A percentile compares a stretch with the other conserved stretches of the same genome.
Evolutionary conservation across 2,113 vertebrate genomes (phyloP).

Genomic region (Tursiops truncatus): DNA sequence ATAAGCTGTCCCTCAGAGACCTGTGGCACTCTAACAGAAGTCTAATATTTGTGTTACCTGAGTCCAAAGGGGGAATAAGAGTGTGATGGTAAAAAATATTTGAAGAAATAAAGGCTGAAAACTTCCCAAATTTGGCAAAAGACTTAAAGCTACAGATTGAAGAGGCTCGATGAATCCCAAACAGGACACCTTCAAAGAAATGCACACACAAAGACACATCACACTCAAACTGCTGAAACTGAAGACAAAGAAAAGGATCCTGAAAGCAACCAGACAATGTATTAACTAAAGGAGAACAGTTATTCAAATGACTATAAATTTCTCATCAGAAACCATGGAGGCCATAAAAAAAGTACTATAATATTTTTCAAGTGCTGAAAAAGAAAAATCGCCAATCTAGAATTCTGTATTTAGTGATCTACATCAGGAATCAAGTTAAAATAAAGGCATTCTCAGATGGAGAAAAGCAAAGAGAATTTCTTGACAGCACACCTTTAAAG

Average conservation of each 20-base stretch:
- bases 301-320: too few species aligned
- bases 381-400: background rate
- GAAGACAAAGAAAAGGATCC: too few species aligned
- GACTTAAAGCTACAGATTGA: background rate
- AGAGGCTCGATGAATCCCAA: background rate
- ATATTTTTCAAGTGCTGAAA: too few species aligned
- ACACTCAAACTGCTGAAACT: too few species aligned
- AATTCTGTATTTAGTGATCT: background rate
- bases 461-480: background rate
- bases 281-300: too few species aligned
- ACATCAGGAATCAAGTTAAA: background rate
- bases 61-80: background rate
- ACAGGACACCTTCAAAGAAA: too few species aligned
- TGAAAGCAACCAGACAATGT: too few species aligned
- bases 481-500: background rate
- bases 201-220: too few species aligned
- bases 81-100: background rate
- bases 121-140: background rate
- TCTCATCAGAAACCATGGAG: too few species aligned
- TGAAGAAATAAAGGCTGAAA: background rate
- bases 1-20: background rate
- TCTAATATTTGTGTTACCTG: background rate
- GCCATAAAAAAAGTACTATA: too few species aligned
- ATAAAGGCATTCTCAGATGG: background rate
- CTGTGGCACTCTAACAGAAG: background rate